Conservation (phyloP, 2,113 vertebrate species). For the Oreochromis niloticus region DNA sequence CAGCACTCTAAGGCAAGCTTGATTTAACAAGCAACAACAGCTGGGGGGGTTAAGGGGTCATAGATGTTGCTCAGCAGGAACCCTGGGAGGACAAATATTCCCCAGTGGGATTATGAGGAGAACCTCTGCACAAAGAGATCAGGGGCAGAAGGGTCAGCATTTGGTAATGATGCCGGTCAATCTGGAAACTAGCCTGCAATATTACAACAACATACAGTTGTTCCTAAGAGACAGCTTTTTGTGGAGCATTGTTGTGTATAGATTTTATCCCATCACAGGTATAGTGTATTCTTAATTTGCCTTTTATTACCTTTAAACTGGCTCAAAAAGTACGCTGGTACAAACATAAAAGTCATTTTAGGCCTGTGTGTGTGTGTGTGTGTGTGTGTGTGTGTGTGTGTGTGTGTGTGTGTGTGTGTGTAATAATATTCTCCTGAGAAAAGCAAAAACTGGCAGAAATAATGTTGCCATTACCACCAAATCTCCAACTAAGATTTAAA, state of each 20-base stretch:
- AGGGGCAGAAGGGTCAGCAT: neutral
- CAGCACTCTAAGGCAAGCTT: neutral
- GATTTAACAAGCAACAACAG: constrained; percentile 31
- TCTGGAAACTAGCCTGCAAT: neutral
- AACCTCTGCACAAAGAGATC: neutral
- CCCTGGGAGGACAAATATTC: neutral
- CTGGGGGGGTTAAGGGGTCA: neutral
- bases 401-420: neutral
- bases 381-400: neutral
- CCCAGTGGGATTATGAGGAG: constrained; percentile 22
- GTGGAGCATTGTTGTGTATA: neutral
- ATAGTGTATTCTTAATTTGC: neutral
- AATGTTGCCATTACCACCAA: neutral
- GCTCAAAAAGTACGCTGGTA: neutral
- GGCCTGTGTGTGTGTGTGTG: neutral
- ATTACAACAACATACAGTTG: neutral
- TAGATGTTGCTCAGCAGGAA: neutral
- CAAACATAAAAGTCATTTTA: neutral
- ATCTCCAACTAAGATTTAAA: neutral
- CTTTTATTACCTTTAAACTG: neutral
- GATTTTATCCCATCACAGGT: neutral
- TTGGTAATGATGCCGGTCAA: neutral
- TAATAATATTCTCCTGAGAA: neutral
- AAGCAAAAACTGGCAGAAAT: neutral
- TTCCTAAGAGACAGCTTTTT: neutral